phyloP scores from a whole-genome alignment of 2,113 vertebrate genomes.

The Sylvietta virens region DNA sequence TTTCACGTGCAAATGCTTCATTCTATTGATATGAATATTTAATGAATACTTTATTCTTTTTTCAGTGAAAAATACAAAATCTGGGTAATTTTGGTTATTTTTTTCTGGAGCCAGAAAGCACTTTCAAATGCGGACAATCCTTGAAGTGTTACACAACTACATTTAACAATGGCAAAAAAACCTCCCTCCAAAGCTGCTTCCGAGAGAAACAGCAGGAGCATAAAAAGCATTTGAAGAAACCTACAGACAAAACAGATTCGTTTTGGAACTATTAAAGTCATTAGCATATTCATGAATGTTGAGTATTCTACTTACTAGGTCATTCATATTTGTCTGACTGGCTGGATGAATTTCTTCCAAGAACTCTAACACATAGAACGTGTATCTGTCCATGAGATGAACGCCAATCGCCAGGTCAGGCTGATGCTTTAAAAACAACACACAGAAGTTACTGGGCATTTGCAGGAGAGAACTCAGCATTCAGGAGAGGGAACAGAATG shows the following conservation, averaged over 20 bases:
- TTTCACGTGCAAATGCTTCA: neutral
- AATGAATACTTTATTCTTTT: neutral
- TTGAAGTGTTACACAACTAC: neutral
- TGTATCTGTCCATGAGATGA: conserved; percentile 97
- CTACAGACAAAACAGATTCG: neutral
- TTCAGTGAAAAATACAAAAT: neutral
- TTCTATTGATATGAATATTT: neutral
- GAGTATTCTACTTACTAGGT: conserved; percentile 78
- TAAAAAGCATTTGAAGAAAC: neutral
- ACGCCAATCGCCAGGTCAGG: conserved; percentile 95
- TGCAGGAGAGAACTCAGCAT: neutral
- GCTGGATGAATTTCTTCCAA: conserved; percentile 96
- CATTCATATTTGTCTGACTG: conserved; percentile 94
- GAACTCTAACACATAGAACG: conserved; percentile 96
- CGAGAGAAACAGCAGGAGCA: neutral
- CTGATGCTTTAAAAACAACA: conserved; percentile 85
- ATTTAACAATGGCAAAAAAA: neutral
- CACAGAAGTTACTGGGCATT: neutral
- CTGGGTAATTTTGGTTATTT: neutral
- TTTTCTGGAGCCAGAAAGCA: neutral
- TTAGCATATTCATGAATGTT: neutral
- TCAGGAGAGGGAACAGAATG: neutral
- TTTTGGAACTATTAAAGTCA: neutral
- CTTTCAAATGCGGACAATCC: neutral
- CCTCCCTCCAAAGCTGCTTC: neutral